Conservation (phyloP, 2,797 vertebrate species). For the Carapus acus region DNA sequence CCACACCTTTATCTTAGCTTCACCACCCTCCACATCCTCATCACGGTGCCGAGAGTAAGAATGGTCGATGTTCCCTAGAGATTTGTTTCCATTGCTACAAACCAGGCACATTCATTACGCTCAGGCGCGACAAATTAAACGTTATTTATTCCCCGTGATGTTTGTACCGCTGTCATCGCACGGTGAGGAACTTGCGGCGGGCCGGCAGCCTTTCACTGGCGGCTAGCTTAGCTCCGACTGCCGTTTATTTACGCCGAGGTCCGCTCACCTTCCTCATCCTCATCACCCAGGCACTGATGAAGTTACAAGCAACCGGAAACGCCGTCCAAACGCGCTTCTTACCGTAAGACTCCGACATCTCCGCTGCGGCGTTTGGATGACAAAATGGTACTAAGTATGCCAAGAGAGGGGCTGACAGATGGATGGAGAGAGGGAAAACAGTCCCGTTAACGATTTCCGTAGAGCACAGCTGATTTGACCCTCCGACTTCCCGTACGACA, state of each 20-base stretch:
- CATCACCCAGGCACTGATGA: background rate
- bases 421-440: constrained; percentile 59
- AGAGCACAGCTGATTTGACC: constrained; percentile 60
- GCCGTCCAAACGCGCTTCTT: constrained; percentile 32
- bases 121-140: background rate
- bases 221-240: constrained; percentile 51
- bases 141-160: background rate
- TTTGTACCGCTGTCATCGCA: constrained; percentile 20
- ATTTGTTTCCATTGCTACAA: no score
- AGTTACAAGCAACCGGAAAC: background rate
- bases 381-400: background rate
- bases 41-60: constrained; percentile 2
- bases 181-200: constrained; percentile 12
- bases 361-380: constrained; percentile 47
- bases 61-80: constrained; percentile 1
- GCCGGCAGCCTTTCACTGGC: constrained; percentile 22
- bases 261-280: constrained; percentile 53
- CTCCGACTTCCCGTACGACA: constrained; percentile 63
- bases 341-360: constrained; percentile 82
- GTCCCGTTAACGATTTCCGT: constrained; percentile 59
- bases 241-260: constrained; percentile 54
- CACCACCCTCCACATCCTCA: constrained; percentile 2
- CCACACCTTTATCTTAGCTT: constrained; percentile 3
- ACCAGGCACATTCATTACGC: background rate
- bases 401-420: constrained; percentile 31